Percentiles rank a stretch among this genome's conserved stretches.
These are phyloP conservation scores for Agrotis exclamationis DNA, from an alignment of 2,888 invertebrate species.

Conservation along the genomic window DNA sequence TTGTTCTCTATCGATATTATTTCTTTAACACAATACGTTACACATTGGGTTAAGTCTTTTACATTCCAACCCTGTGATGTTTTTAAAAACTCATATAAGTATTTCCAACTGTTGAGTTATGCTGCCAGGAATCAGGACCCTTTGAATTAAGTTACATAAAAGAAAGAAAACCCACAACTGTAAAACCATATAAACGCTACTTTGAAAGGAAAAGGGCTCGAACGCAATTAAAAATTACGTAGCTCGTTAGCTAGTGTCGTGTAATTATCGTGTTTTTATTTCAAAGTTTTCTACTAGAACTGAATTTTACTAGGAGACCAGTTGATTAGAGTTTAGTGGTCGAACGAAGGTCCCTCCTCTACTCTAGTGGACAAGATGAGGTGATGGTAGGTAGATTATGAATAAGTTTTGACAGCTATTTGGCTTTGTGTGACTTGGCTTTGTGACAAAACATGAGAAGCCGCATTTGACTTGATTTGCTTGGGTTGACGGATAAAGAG, in stretches of 20 bases:
- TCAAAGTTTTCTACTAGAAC: slow-evolving; percentile 29
- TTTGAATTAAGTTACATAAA: neutral
- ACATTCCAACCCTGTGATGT: neutral
- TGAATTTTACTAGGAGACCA: slow-evolving; percentile 20
- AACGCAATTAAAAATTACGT: slow-evolving; percentile 45
- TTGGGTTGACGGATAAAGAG: too few species aligned
- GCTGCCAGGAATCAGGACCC: neutral
- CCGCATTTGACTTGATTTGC: too few species aligned
- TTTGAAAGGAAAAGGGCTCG: slow-evolving; percentile 16
- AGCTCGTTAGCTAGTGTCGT: slow-evolving; percentile 39
- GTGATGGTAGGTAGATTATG: neutral
- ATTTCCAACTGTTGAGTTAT: neutral
- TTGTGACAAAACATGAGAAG: too few species aligned
- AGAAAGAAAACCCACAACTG: neutral
- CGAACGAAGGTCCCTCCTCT: too few species aligned
- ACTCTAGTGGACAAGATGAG: neutral
- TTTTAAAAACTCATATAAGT: neutral
- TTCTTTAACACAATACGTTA: too few species aligned
- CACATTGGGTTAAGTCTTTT: too few species aligned
- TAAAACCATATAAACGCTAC: slow-evolving; percentile 2
- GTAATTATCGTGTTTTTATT: slow-evolving; percentile 42
- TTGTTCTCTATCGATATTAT: too few species aligned
- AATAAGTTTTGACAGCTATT: neutral
- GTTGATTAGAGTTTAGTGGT: slow-evolving; percentile 11
- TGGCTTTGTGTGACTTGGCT: too few species aligned